Conservation (phyloP, 2,113 vertebrate genomes). For the Calidris pygmaea region DNA sequence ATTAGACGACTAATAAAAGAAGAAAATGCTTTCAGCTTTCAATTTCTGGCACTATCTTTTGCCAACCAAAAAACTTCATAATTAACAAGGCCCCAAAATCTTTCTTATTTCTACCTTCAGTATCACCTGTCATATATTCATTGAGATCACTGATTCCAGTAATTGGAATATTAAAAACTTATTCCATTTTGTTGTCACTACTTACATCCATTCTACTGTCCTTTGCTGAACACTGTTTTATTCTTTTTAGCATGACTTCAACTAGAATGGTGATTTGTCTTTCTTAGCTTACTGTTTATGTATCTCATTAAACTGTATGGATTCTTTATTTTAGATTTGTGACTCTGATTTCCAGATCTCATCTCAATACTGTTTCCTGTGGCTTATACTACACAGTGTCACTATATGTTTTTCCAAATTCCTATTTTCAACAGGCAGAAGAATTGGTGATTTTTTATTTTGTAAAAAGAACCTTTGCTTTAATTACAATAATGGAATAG, state of each 20-base stretch:
- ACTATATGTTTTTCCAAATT: not conserved
- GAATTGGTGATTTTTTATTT: not conserved
- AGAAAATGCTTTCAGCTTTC: not conserved
- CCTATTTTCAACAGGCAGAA: not conserved
- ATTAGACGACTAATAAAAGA: not conserved
- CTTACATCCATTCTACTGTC: not conserved
- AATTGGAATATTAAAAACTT: not conserved
- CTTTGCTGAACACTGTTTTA: not conserved
- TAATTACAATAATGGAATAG: not conserved
- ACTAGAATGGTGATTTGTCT: not conserved
- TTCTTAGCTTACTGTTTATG: not conserved
- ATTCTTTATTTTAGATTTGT: not conserved
- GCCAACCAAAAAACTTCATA: not conserved
- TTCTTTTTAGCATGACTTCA: not conserved
- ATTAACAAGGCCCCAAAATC: not conserved
- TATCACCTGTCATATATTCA: not conserved
- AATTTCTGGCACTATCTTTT: not conserved
- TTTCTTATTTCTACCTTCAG: not conserved
- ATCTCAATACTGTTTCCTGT: not conserved
- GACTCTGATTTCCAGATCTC: not conserved
- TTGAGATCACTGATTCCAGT: not conserved
- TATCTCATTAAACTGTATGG: not conserved
- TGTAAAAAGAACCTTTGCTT: fast-evolving
- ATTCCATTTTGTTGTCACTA: not conserved
- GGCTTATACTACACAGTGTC: not conserved